These are phyloP conservation scores for Dinoponera quadriceps DNA, from an alignment of 1,140 invertebrate genomes.

Conservation along the genomic window DNA sequence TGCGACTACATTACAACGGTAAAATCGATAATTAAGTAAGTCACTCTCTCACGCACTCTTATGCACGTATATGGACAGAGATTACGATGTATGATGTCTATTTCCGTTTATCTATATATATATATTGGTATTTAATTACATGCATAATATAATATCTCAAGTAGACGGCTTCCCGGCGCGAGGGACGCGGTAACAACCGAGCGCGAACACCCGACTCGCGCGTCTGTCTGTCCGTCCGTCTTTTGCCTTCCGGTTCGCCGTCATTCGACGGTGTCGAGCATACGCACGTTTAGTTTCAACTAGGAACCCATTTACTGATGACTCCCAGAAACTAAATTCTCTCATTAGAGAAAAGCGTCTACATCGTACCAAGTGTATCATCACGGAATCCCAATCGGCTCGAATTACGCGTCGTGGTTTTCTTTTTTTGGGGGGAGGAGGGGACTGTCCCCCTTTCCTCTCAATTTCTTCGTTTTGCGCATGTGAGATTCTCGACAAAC, in stretches of 20 bases:
- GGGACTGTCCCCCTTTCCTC: too few species aligned
- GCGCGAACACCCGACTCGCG: slow-evolving; percentile 30
- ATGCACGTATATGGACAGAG: slow-evolving; percentile 66
- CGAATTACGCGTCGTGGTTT: too few species aligned
- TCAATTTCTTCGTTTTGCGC: neutral
- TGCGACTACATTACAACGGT: slow-evolving; percentile 69
- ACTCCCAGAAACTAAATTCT: neutral
- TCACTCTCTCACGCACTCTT: slow-evolving; percentile 76
- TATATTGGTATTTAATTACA: slow-evolving; percentile 67
- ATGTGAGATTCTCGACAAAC: slow-evolving; percentile 24
- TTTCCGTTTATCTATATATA: slow-evolving; percentile 30
- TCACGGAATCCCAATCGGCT: neutral
- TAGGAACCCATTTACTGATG: neutral
- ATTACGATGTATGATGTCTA: slow-evolving; percentile 43
- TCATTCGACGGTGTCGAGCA: neutral
- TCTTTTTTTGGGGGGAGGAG: too few species aligned
- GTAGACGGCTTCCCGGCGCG: slow-evolving; percentile 74
- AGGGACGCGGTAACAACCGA: slow-evolving; percentile 71
- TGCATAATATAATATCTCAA: slow-evolving; percentile 71
- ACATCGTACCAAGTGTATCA: neutral
- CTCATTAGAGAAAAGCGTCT: neutral
- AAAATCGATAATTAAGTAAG: slow-evolving; percentile 77
- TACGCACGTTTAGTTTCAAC: slow-evolving; percentile 13
- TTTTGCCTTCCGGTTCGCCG: too few species aligned
- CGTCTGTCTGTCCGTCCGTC: slow-evolving; percentile 16